Percentiles rank a stretch among this genome's conserved stretches.
Evolutionary conservation across 2,797 vertebrate species (phyloP).

Genomic region (Pipistrellus pygmaeus): DNA sequence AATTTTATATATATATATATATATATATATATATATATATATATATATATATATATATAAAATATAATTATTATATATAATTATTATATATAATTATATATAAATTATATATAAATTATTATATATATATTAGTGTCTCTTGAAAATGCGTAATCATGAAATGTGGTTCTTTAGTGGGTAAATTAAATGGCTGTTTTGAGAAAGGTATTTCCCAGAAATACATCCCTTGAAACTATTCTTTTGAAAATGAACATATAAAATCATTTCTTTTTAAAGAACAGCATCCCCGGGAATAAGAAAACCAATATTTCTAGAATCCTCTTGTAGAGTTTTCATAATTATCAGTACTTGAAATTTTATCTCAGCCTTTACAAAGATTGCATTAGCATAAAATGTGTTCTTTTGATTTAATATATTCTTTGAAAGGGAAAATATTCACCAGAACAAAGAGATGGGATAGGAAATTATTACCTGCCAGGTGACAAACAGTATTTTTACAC

Average conservation of each 20-base stretch:
- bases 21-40: no score
- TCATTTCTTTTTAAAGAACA: conserved; percentile 31
- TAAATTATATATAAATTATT: no score
- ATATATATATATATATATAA: no score
- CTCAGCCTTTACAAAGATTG: conserved; percentile 87
- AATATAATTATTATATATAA: no score
- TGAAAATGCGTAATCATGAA: background rate
- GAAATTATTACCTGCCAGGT: conserved; percentile 89
- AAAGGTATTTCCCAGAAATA: conserved; percentile 54
- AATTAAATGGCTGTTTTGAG: background rate
- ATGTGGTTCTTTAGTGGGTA: background rate
- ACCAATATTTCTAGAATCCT: conserved; percentile 79
- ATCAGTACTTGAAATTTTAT: conserved; percentile 86
- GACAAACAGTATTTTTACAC: conserved; percentile 86
- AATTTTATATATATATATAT: background rate
- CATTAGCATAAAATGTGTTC: conserved; percentile 89
- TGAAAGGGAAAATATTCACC: conserved; percentile 83
- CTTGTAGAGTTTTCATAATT: conserved; percentile 84
- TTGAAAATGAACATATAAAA: conserved; percentile 67
- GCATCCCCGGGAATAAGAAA: conserved; percentile 70
- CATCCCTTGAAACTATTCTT: conserved; percentile 25
- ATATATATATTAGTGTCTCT: background rate
- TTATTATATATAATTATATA: no score
- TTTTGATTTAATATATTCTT: conserved; percentile 88
- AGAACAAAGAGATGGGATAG: conserved; percentile 82